Evolutionary conservation across 1,140 invertebrate genomes (phyloP).

Genomic region (Aplysia californica): DNA sequence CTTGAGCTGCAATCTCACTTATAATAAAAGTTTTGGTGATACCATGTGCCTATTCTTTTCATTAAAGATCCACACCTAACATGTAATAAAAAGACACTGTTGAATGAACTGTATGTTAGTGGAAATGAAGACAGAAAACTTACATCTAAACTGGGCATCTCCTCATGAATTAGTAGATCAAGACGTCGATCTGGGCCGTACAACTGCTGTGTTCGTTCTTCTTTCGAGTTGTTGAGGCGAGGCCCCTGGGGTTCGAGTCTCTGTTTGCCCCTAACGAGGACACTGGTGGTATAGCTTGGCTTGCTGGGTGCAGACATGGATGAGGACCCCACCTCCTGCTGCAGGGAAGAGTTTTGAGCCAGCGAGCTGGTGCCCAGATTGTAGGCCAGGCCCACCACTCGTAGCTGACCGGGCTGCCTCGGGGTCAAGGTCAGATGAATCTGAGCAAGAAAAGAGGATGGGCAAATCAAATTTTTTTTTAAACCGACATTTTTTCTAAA

Average conservation of each 20-base stretch:
- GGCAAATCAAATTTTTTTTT: neutral
- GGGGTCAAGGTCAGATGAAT: conserved; percentile 61
- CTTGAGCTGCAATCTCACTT: too few species aligned
- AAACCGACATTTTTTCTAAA: neutral
- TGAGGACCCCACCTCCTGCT: conserved; percentile 21
- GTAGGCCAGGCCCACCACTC: conserved; percentile 65
- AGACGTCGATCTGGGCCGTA: conserved; percentile 69
- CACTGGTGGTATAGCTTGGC: conserved; percentile 50
- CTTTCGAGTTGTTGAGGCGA: conserved; percentile 65
- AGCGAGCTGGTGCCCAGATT: conserved; percentile 59
- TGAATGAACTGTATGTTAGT: too few species aligned
- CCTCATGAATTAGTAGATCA: conserved; percentile 65
- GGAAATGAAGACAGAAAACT: too few species aligned
- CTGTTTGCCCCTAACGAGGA: conserved; percentile 66
- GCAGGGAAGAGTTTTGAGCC: conserved; percentile 34
- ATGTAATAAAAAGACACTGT: too few species aligned
- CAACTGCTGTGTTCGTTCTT: conserved; percentile 63
- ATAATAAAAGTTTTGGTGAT: too few species aligned
- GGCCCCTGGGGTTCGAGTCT: conserved; percentile 67
- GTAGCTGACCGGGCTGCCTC: conserved; percentile 62
- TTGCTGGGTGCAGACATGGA: conserved; percentile 24
- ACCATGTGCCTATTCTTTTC: too few species aligned
- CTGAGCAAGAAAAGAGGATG: conserved; percentile 33
- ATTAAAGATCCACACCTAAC: too few species aligned
- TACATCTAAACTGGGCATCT: conserved; percentile 68